Base-by-base conservation (phyloP, 2,797 vertebrate species). In the Rhinichthys osculus region DNA sequence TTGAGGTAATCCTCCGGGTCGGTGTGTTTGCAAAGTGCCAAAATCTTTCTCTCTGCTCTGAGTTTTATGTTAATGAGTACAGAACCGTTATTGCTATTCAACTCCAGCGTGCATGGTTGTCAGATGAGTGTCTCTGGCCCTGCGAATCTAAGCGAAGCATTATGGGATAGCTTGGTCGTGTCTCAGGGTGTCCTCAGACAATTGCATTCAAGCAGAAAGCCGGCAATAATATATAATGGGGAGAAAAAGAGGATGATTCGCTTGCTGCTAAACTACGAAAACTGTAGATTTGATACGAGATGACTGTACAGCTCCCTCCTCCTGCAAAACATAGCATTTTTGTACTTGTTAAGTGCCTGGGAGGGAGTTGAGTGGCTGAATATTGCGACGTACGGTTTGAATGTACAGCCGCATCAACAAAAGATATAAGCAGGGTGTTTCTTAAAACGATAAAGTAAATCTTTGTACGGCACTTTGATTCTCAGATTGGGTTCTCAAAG, bases 11-110 rank as follows among this genome's bases (percentile, higher is more conserved):
- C 90, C 87, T 82, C 88, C 23, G 16, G 78, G 70, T 89, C 62
- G 66, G 81, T 88, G 42, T 81, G 89, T 90, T 87, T 85, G 90
- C 85, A 90, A 93, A 93, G 93, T 95, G 95, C 94, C 94, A 96
- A 93, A 89, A 87, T 93, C 92, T 94, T 93, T 90, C 84, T 87
- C 83, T 88, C 78, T 90, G 59, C 88, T 78, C 33, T 47, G 87
- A 44, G 87, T 87, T 80, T 89, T 57, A 40, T 67, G 85, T 88
- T 87, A 85, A 83, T 70, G 81, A 87, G 73, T 79, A 83, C 82
- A 86, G 79, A 87, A 79, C 69, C 67, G 70, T 83, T 79, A 35
- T 87, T 74, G 69, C 76, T 87, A 64, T 83, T 85, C 59, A 50
- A 67, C 76, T 78, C 62, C 80, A 87, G 78, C 78, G 54, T 86